Conservation (phyloP, 1,140 invertebrate species). For the Atta cephalotes region DNA sequence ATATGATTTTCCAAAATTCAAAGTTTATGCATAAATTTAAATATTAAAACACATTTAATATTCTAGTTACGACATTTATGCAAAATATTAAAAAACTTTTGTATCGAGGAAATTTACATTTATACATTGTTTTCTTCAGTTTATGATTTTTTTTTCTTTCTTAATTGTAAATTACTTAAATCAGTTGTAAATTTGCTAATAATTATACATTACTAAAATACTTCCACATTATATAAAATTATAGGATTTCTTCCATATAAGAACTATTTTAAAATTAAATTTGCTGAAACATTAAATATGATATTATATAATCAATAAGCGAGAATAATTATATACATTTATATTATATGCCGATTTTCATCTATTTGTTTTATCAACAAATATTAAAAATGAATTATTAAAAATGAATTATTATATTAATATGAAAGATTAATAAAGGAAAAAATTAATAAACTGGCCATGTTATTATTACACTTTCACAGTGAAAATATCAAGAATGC, state of each 20-base stretch:
- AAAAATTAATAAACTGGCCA: neutral
- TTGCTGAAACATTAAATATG: neutral
- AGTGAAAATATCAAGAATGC: too few species aligned
- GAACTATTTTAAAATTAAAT: neutral
- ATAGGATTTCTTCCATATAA: neutral
- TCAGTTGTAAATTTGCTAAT: neutral
- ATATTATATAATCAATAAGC: neutral
- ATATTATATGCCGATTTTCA: neutral
- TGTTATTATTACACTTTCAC: neutral
- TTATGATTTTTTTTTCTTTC: neutral
- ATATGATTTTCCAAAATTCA: neutral
- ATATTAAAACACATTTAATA: neutral
- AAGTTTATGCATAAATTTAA: slow-evolving; percentile 3
- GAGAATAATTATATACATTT: neutral
- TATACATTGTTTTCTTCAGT: neutral
- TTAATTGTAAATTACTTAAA: neutral
- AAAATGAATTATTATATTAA: neutral
- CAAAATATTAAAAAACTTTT: neutral
- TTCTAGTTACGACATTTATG: neutral
- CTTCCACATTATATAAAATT: neutral
- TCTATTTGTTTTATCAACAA: neutral
- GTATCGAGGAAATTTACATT: neutral
- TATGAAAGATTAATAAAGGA: neutral
- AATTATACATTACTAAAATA: neutral
- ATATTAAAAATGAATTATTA: slow-evolving; percentile 12